Evolutionary conservation across 2,113 vertebrate species (phyloP).

Genomic region (Xyliphius kryptos): DNA sequence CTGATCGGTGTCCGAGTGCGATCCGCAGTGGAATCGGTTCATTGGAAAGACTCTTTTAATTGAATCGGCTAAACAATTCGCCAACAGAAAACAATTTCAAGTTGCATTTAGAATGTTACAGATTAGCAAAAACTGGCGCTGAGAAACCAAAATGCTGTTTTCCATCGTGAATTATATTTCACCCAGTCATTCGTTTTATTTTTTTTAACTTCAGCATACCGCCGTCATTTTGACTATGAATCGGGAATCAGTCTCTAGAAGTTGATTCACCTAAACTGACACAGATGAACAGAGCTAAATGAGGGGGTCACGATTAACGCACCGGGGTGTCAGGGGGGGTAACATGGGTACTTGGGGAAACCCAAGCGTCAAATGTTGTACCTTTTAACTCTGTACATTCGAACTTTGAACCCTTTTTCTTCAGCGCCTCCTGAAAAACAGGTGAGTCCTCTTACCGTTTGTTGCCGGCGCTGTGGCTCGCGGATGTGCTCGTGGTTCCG

Average conservation of each 20-base stretch:
- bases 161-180: too few species aligned
- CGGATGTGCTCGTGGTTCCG: slow-evolving; percentile 73
- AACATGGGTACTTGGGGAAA: slow-evolving; percentile 57
- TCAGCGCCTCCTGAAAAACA: slow-evolving; percentile 8
- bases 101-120: too few species aligned
- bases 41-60: not conserved
- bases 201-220: too few species aligned
- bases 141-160: too few species aligned
- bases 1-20: not conserved
- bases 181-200: too few species aligned
- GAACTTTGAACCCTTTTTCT: not conserved
- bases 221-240: not conserved
- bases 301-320: not conserved
- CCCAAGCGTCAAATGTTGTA: slow-evolving; percentile 51
- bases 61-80: not conserved
- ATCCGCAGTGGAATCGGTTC: not conserved
- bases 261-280: not conserved
- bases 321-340: not conserved
- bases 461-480: slow-evolving; percentile 65
- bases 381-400: slow-evolving; percentile 52
- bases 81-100: not conserved
- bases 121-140: too few species aligned
- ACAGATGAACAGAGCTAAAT: not conserved
- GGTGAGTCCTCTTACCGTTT: slow-evolving; percentile 63
- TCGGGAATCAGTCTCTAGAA: not conserved